Evolutionary conservation across 2,888 invertebrate genomes (phyloP).

Genomic region (Phania funesta): DNA sequence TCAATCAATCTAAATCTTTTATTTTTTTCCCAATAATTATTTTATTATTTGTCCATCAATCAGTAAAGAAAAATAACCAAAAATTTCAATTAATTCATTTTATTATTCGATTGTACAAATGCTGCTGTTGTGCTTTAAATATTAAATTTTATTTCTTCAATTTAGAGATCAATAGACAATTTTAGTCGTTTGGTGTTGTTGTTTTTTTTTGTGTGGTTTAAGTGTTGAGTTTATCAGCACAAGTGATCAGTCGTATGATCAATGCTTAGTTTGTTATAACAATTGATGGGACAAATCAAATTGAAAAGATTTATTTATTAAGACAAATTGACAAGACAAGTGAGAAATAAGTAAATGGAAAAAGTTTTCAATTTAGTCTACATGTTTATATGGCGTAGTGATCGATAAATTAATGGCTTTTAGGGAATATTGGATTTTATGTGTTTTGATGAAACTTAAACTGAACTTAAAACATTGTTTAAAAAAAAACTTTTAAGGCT

Average conservation of each 20-base stretch:
- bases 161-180: constrained; percentile 47
- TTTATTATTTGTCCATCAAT: constrained; percentile 38
- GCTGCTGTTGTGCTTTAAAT: not conserved
- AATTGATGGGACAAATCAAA: constrained; percentile 31
- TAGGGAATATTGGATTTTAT: no score
- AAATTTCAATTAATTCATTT: constrained; percentile 68
- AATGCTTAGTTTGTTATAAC: constrained; percentile 6
- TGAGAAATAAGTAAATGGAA: not conserved
- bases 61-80: constrained; percentile 73
- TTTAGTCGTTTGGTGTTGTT: not conserved
- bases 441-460: no score
- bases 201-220: constrained; percentile 2
- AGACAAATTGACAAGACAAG: constrained; percentile 35
- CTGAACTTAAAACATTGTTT: no score
- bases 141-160: constrained; percentile 53
- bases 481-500: no score
- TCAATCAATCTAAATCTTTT: constrained; percentile 26
- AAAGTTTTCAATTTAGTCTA: not conserved
- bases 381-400: no score
- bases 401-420: no score
- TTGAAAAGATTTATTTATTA: constrained; percentile 62
- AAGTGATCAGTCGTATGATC: constrained; percentile 37
- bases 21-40: constrained; percentile 24
- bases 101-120: constrained; percentile 15
- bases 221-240: constrained; percentile 28